Conservation (phyloP, 2,888 invertebrate species). For the Brachyptera risi region DNA sequence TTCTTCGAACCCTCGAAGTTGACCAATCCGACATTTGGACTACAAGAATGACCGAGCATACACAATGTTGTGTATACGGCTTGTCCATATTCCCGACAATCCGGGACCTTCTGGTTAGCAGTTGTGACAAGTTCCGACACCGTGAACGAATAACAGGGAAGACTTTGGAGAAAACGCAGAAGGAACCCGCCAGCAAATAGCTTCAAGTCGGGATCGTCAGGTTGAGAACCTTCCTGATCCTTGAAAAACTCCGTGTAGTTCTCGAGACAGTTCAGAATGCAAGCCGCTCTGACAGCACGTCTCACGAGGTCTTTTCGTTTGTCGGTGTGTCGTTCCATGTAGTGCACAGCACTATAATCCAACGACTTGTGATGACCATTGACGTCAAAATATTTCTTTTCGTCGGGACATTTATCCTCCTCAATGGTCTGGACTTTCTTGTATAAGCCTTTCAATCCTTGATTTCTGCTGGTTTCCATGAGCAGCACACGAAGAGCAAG, state of each 20-base stretch:
- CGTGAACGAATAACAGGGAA: conserved; percentile 82
- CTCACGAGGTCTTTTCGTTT: conserved; percentile 69
- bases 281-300: conserved; percentile 59
- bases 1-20: too few species aligned
- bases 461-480: conserved; percentile 45
- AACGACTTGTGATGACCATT: conserved; percentile 39
- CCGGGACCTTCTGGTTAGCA: conserved; percentile 39
- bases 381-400: conserved; percentile 26
- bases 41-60: conserved; percentile 83
- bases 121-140: conserved; percentile 54
- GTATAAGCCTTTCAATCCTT: conserved; percentile 42
- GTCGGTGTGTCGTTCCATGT: conserved; percentile 64
- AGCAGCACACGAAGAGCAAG: conserved; percentile 63
- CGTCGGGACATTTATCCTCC: background rate
- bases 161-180: conserved; percentile 72
- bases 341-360: conserved; percentile 49
- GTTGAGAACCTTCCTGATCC: too few species aligned
- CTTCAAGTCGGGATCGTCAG: background rate
- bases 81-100: conserved; percentile 52
- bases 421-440: conserved; percentile 12
- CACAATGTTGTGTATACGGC: conserved; percentile 76
- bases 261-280: conserved; percentile 58
- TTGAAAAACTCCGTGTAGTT: conserved; percentile 55
- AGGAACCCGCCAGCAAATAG: conserved; percentile 58
- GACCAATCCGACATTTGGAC: conserved; percentile 84